Conservation (phyloP, 2,888 invertebrate species). For the Thera obeliscata region DNA sequence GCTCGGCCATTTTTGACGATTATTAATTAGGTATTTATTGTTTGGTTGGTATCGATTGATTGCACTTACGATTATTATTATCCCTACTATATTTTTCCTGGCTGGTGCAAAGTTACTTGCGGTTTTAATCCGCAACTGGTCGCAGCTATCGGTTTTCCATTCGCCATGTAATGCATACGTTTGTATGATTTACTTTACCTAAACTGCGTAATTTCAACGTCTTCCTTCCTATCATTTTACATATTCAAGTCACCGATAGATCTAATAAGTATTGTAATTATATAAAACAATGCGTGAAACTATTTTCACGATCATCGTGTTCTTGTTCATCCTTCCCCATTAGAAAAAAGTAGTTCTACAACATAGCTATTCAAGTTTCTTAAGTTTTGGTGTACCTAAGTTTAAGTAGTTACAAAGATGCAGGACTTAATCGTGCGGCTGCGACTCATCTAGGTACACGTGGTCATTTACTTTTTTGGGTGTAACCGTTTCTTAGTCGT, state of each 20-base stretch:
- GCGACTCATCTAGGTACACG: constrained; percentile 34
- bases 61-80: no score
- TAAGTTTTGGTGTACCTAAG: not conserved
- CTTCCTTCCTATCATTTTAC: constrained; percentile 11
- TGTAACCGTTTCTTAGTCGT: constrained; percentile 41
- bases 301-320: no score
- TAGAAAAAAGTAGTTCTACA: no score
- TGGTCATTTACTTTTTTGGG: constrained; percentile 44
- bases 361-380: not conserved
- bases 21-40: no score
- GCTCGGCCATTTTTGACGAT: no score
- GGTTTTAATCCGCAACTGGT: constrained; percentile 71
- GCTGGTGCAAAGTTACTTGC: constrained; percentile 67
- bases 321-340: no score
- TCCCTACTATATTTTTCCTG: constrained; percentile 38
- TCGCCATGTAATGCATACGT: constrained; percentile 47
- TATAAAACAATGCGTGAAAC: no score
- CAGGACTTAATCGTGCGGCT: not conserved
- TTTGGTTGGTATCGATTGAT: no score
- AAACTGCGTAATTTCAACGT: constrained; percentile 15
- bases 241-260: not conserved
- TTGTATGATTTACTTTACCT: constrained; percentile 26
- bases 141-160: constrained; percentile 72
- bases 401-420: not conserved
- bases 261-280: not conserved